phyloP scores from a whole-genome alignment of 53 echinoderm and acorn worm species.

The Temnopleurus reevesii region DNA sequence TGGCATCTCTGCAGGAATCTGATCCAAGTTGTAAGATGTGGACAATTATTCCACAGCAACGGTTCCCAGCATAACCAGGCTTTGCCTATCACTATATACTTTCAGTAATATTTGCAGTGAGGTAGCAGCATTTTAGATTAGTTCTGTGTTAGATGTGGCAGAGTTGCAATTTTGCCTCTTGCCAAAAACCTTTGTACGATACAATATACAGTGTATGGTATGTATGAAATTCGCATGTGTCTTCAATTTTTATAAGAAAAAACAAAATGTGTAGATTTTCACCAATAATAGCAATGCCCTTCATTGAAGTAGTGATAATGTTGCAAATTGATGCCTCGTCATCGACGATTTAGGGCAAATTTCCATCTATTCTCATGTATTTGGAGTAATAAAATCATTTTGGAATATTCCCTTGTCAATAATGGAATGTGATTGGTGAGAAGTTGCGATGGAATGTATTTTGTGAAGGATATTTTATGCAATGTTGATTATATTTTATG shows the following conservation, averaged over 20 bases:
- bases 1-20: no score
- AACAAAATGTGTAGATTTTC: constrained; percentile 12
- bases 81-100: no score
- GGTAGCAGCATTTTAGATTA: background rate
- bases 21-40: no score
- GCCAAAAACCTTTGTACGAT: constrained; percentile 31
- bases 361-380: constrained; percentile 4
- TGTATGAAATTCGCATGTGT: constrained; percentile 41
- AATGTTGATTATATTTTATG: constrained; percentile 38
- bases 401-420: background rate
- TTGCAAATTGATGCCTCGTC: background rate
- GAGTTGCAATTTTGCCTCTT: constrained; percentile 33
- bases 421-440: constrained; percentile 16
- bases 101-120: background rate
- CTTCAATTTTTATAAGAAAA: constrained; percentile 41
- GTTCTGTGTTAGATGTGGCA: background rate
- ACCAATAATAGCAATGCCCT: background rate
- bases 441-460: constrained; percentile 20
- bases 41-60: no score
- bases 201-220: background rate
- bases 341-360: background rate
- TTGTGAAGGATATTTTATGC: constrained; percentile 29
- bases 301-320: constrained; percentile 25
- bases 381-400: background rate
- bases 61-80: no score